Percentiles rank a stretch among this genome's conserved stretches.
phyloP scores from a whole-genome alignment of 2,113 vertebrate species.

The Ursus arctos region DNA sequence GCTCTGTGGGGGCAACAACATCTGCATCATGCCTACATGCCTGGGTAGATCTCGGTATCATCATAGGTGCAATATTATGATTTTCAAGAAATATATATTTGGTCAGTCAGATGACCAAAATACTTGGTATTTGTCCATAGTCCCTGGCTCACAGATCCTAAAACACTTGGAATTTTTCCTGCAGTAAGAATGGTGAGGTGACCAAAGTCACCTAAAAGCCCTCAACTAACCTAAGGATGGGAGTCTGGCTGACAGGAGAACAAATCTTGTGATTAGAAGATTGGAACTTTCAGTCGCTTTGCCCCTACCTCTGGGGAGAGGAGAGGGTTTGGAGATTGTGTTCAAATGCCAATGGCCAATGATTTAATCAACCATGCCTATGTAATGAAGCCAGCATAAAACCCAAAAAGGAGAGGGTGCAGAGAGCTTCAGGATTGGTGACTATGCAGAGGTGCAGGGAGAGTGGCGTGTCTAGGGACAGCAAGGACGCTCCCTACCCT shows the following conservation, averaged over 20 bases:
- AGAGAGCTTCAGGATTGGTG: not conserved
- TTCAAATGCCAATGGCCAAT: not conserved
- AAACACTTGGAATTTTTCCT: not conserved
- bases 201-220: not conserved
- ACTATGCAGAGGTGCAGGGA: not conserved
- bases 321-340: not conserved
- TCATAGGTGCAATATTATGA: not conserved
- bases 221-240: not conserved
- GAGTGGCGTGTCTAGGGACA: not conserved
- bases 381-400: not conserved
- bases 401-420: not conserved
- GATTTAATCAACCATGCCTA: not conserved
- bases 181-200: not conserved
- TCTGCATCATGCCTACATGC: not conserved
- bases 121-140: not conserved
- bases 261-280: not conserved
- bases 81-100: not conserved
- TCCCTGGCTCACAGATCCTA: not conserved
- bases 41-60: not conserved
- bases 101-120: not conserved
- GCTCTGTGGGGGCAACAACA: not conserved
- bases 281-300: not conserved
- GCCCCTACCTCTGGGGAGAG: not conserved
- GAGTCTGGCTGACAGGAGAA: not conserved
- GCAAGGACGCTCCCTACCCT: fast-evolving